These are phyloP conservation scores for Acanthosepion esculentum DNA, from an alignment of 2,888 invertebrate genomes.

Conservation along the genomic window DNA sequence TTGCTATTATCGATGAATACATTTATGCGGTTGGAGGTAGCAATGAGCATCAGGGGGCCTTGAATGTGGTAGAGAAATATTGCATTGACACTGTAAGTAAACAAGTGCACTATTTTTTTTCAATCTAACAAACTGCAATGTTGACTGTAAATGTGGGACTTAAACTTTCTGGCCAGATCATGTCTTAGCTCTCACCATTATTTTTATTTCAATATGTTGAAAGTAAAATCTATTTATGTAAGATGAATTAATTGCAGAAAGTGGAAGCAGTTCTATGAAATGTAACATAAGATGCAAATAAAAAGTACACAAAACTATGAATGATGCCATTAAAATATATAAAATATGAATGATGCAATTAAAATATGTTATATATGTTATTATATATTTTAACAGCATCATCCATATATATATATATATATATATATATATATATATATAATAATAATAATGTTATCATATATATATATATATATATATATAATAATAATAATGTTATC, in stretches of 20 bases:
- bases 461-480: too few relatives aligned
- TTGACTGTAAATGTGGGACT: neutral
- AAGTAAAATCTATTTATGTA: neutral
- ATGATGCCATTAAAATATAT: neutral
- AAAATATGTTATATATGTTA: too few relatives aligned
- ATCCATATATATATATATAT: too few relatives aligned
- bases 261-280: neutral
- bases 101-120: neutral
- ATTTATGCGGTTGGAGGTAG: slow-evolving; percentile 93
- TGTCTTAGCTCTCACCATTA: neutral
- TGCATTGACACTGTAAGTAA: slow-evolving; percentile 83
- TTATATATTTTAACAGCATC: too few relatives aligned
- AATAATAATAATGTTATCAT: too few relatives aligned
- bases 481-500: too few relatives aligned
- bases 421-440: too few relatives aligned
- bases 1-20: slow-evolving; percentile 84
- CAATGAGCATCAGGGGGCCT: slow-evolving; percentile 84
- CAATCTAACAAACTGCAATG: neutral
- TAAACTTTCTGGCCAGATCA: neutral
- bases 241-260: neutral
- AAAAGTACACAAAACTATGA: neutral
- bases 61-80: slow-evolving; percentile 88
- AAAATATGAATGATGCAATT: too few relatives aligned
- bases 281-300: neutral
- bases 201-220: neutral